Base-by-base conservation (phyloP, 2,113 vertebrate genomes). In the Megaceryle maxima region DNA sequence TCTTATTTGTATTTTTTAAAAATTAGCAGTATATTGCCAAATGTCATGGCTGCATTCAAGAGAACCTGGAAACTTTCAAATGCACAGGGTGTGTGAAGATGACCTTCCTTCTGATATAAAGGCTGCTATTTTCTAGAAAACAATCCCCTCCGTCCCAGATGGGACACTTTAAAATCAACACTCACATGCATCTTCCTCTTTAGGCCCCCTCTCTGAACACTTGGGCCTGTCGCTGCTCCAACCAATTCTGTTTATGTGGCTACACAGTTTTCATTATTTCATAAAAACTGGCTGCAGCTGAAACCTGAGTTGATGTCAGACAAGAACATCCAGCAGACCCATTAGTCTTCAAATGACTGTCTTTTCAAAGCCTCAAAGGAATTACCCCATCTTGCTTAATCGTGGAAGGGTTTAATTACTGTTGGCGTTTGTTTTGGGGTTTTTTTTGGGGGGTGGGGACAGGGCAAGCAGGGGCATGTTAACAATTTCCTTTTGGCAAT, bases 11-110 rank as follows among this genome's bases (percentile, higher is more conserved):
- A 84, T 92, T 89, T 92, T 90, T 90, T 53, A 2, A 60, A 96
- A 92, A 89, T n/a, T 69, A 89, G 77, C 85, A 39, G n/a, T 57
- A 17, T 69, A 94, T 29, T 89, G 87, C 74, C 81, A 96, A 94
- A 94, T 92, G 82, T 60, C 84, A 91, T 39, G 41, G 75, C 53
- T 93, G 56, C 63, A 73, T 92, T 88, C 68, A 88, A 77, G 70
- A 76, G 63, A 96, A 76, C 17, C 35, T 63, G 46, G 77, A 94
- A 87, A 60, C 44, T 62, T 92, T 48, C 44, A 94, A 53, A 86
- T 37, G 44, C 80, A 76, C 24, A 73, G 44, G 43, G 46, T 82
- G 35, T 37, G 31, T 64, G 37, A 88, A 73, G 92, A 91, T 56
- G 55, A 87, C 81, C 44, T 93, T 93, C 79, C 77, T 69, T 91